Base-by-base conservation (phyloP, 2,113 vertebrate genomes). In the Eidolon helvum region DNA sequence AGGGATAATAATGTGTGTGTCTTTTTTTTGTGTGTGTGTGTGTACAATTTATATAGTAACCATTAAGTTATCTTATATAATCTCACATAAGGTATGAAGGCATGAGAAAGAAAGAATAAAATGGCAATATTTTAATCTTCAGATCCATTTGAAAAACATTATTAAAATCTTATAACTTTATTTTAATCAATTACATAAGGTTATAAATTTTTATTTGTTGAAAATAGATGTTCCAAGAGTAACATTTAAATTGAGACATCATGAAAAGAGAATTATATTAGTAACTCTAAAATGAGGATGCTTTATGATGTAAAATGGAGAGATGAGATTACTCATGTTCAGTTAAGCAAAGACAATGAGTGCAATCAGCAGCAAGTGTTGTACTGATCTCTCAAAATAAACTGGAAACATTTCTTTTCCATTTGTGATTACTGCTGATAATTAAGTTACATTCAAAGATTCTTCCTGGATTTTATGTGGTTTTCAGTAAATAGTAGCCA, bases 361-460 rank as follows among this genome's bases (percentile, higher is more conserved):
- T 30, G 35, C 40, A 57, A 92, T 93, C n/a, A 94, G 63, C 30
- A 50, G 43, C 78, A 43, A 53, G 48, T 26, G 22, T 35, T 28
- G 18, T 65, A 30, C 87, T 16, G 21, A 94, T 80, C 35, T 95
- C 80, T 87, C 80, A 75, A 87, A 94, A 90, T 84, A 83, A 96
- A 61, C 78, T n/a, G 28, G 59, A 87, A 63, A 10, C n/a, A 48
- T 57, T 84, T 85, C 50, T 94, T 90, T 71, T 74, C 45, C 15
- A 22, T 82, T 24, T 75, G 33, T 48, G 88, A 88, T 94, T 88
- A 87, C 22, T 72, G 12, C 16, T 88, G 59, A 90, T 83, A 84
- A 87, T 92, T 94, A 95, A 88, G 61, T 96, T 96, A 87, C 24
- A 96, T 93, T 96, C 63, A 96, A 55, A 91, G 24, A 94, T 45